phyloP scores from a whole-genome alignment of 2,113 vertebrate species.

The Nansenia antarctica region DNA sequence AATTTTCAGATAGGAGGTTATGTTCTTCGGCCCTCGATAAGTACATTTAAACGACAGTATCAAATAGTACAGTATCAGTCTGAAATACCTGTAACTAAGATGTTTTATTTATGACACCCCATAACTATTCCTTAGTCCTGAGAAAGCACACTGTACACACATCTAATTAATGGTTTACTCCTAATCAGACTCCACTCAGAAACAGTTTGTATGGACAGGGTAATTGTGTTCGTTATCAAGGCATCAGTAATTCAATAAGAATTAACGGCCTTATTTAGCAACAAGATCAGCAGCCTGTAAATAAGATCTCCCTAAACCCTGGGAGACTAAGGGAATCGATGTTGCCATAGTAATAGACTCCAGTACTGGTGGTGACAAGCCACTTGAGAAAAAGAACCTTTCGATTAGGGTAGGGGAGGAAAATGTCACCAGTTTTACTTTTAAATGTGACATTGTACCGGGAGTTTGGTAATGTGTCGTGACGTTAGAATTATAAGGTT shows the following conservation, averaged over 20 bases:
- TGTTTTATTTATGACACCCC: neutral
- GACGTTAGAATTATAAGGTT: too few relatives aligned
- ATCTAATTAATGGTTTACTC: neutral
- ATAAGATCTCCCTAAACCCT: neutral
- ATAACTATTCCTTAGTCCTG: neutral
- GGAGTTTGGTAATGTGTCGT: neutral
- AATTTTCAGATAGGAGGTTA: too few relatives aligned
- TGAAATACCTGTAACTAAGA: neutral
- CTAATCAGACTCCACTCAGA: neutral
- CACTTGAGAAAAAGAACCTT: constrained; percentile 6
- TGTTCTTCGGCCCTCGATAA: too few relatives aligned
- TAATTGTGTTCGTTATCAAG: neutral
- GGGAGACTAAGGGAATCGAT: constrained; percentile 13
- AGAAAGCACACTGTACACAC: neutral
- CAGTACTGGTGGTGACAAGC: neutral
- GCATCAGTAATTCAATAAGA: neutral
- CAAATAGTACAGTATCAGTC: neutral
- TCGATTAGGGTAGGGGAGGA: constrained; percentile 8
- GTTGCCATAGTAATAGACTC: constrained; percentile 23
- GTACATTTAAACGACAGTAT: neutral
- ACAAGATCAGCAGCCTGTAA: neutral
- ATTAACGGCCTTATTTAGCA: neutral
- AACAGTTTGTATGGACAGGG: neutral
- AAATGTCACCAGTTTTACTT: constrained; percentile 13
- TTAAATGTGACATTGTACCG: neutral